phyloP scores from a whole-genome alignment of 2,113 vertebrate genomes.

The Rhinoptilus africanus region DNA sequence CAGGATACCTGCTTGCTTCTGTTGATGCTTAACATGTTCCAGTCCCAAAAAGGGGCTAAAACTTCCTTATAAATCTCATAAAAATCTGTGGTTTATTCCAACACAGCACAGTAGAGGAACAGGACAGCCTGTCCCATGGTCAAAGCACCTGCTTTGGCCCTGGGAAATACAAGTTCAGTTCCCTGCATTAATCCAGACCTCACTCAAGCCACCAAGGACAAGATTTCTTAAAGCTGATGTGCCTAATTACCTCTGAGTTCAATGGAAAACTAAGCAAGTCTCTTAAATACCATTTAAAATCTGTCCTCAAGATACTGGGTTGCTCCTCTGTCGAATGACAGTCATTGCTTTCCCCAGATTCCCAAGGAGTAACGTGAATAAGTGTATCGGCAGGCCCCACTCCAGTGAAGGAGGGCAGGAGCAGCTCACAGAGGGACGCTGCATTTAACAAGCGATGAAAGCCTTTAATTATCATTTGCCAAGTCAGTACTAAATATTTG shows the following conservation, averaged over 20 bases:
- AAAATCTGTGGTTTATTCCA: neutral
- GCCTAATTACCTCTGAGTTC: conserved; percentile 24
- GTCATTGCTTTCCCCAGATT: neutral
- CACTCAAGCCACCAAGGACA: neutral
- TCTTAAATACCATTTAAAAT: conserved; percentile 20
- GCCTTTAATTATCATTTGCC: neutral
- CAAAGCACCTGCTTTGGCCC: neutral
- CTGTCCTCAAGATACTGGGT: neutral
- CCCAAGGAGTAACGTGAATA: neutral
- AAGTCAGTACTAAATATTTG: neutral
- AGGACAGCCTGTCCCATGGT: neutral
- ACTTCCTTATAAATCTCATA: neutral
- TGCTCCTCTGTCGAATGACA: neutral
- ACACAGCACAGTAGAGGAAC: neutral
- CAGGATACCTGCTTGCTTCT: neutral
- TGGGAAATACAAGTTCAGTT: neutral
- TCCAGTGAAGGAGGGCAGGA: neutral
- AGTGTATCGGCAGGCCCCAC: neutral
- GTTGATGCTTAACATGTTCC: neutral
- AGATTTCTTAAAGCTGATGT: neutral
- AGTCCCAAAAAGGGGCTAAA: neutral
- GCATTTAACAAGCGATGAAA: neutral
- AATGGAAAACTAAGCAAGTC: neutral
- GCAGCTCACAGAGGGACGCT: neutral
- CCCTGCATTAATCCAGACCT: neutral